phyloP scores from a whole-genome alignment of 2,888 invertebrate genomes.

The Netelia virgata region DNA sequence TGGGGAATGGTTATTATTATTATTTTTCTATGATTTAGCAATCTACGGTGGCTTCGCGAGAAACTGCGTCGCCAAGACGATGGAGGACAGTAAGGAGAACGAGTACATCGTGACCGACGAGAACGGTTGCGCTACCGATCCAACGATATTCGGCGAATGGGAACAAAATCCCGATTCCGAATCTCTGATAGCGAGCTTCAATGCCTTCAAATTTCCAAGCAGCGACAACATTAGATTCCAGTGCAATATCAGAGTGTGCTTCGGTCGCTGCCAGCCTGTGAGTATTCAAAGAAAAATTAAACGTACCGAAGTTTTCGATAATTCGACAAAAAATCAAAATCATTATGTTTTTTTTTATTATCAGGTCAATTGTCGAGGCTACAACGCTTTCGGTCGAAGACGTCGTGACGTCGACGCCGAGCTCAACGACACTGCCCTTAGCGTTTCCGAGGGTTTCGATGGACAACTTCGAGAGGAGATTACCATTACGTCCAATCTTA shows the following conservation, averaged over 20 bases:
- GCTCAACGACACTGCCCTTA: slow-evolving; percentile 87
- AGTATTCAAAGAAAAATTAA: slow-evolving; percentile 80
- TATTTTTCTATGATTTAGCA: slow-evolving; percentile 85
- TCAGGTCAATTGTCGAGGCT: slow-evolving; percentile 95
- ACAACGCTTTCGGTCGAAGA: slow-evolving; percentile 95
- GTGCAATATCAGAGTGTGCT: slow-evolving; percentile 97
- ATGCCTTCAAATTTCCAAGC: slow-evolving; percentile 97
- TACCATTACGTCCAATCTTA: slow-evolving; percentile 96
- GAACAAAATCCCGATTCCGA: slow-evolving; percentile 94
- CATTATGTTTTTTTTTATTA: slow-evolving; percentile 66
- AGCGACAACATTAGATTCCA: slow-evolving; percentile 98
- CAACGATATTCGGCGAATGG: slow-evolving; percentile 97
- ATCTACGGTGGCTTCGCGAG: slow-evolving; percentile 98
- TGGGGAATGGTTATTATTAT: background rate
- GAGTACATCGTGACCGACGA: slow-evolving; percentile 97
- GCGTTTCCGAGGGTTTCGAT: slow-evolving; percentile 86
- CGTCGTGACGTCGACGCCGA: slow-evolving; percentile 88
- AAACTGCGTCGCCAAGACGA: slow-evolving; percentile 96
- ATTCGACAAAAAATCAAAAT: slow-evolving; percentile 23
- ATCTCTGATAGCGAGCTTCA: slow-evolving; percentile 94
- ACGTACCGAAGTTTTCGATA: background rate
- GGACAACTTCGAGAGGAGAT: slow-evolving; percentile 97
- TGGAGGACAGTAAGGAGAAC: slow-evolving; percentile 94
- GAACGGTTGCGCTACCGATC: slow-evolving; percentile 97
- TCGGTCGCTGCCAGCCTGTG: slow-evolving; percentile 97